Base-by-base conservation (phyloP, 2,113 vertebrate species). In the Gorsachius goisagi region DNA sequence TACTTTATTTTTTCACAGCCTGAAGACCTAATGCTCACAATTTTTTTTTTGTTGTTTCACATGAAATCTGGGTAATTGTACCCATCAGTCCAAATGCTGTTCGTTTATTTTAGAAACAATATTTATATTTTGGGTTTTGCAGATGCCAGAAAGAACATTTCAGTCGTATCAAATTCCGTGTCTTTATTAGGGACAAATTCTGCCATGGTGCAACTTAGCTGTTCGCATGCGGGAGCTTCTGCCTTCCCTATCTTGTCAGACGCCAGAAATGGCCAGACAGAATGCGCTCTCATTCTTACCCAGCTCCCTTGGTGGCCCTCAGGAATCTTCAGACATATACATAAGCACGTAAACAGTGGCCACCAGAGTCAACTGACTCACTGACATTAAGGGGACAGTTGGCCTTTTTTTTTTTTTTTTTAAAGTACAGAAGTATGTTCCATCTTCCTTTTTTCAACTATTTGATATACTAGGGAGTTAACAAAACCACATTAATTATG, bases 1-100 rank as follows among this genome's bases (percentile, higher is more conserved):
- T 77, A 15, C 50, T 89, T 74, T 33, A 74, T 95, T 96, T 90
- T 72, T 68, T 92, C 44, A 50, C 55, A 79, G 90, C 68, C 93
- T 79, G 58, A 50, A 94, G 74, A 95, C 35, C 19, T 55, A 15
- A 56, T 60, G 67, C 68, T 96, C 24, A 63, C 56, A 22, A 33
- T 30, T 39, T 33, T 83, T 63, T 58, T 77, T 59, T 28, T 68
- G 85, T 82, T 26, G 33, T 87, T 90, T 68, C 85, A 55, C 17
- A 19, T 50, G 76, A 89, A 69, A 49, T 95, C 66, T 88, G 75
- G 35, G 28, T 88, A 90, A 78, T 91, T 89, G 39, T 68, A 47
- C 63, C 64, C 80, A 49, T 76, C 64, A 85, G 39, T 90, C 62
- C 68, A 50, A 75, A 82, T 67, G 28, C 33, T 85, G 27, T 41